phyloP scores from a whole-genome alignment of 2,797 vertebrate species.

The Peromyscus aztecus region DNA sequence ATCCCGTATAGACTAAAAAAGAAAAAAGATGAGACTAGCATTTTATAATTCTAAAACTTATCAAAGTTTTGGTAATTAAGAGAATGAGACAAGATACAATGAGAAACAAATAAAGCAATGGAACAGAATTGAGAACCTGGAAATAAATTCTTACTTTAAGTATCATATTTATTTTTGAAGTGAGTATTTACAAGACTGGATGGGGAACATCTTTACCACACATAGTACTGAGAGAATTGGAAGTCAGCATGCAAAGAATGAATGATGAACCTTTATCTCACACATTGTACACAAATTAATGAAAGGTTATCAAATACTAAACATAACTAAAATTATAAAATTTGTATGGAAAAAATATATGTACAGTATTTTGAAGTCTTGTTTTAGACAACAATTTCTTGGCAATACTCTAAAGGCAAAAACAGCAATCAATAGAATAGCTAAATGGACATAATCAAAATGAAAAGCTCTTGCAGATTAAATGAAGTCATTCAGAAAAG shows the following conservation, averaged over 20 bases:
- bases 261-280: background rate
- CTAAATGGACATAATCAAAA: constrained; percentile 20
- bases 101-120: background rate
- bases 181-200: background rate
- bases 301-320: constrained; percentile 14
- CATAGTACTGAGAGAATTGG: background rate
- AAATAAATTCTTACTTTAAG: constrained; percentile 7
- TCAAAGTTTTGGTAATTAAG: background rate
- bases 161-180: constrained; percentile 38
- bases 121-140: background rate
- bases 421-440: background rate
- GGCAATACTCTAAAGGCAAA: constrained; percentile 43
- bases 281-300: constrained; percentile 10
- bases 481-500: constrained; percentile 6
- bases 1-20: background rate
- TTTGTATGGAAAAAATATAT: constrained; percentile 9
- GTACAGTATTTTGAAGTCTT: background rate
- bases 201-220: background rate
- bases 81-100: background rate
- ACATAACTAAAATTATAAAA: constrained; percentile 32
- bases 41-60: background rate
- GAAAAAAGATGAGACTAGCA: background rate
- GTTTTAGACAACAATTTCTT: constrained; percentile 1
- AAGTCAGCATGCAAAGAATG: background rate
- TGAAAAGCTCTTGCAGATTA: constrained; percentile 11